These are phyloP conservation scores for Dexiosoma caninum DNA, from an alignment of 2,888 invertebrate genomes.

Conservation along the genomic window DNA sequence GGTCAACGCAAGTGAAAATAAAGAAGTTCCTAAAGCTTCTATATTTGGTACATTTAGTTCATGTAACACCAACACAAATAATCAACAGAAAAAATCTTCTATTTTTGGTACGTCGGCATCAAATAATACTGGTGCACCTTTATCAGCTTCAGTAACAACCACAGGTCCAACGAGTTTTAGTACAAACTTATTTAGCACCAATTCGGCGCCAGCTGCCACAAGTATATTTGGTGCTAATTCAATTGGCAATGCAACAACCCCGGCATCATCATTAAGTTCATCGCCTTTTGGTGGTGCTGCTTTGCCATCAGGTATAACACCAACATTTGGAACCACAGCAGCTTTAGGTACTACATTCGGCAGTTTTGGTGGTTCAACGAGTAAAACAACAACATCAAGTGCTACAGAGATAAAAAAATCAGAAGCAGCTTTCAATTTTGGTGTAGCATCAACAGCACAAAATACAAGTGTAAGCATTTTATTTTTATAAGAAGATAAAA, in stretches of 20 bases:
- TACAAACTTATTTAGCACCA: conserved; percentile 54
- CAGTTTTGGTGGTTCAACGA: conserved; percentile 64
- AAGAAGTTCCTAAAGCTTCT: conserved; percentile 57
- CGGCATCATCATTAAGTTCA: conserved; percentile 65
- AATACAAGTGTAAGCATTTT: conserved; percentile 52
- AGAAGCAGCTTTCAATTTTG: conserved; percentile 67
- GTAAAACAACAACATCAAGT: conserved; percentile 63
- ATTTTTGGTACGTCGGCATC: conserved; percentile 62
- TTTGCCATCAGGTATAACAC: conserved; percentile 59
- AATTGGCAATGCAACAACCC: conserved; percentile 57
- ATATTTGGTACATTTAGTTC: conserved; percentile 64
- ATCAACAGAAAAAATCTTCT: conserved; percentile 58
- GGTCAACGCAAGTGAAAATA: conserved; percentile 37
- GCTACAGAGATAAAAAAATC: conserved; percentile 69
- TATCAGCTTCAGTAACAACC: conserved; percentile 37
- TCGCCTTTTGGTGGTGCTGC: conserved; percentile 61
- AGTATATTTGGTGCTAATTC: conserved; percentile 63
- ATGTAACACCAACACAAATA: conserved; percentile 34
- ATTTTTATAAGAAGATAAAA: background rate
- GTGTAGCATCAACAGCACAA: conserved; percentile 35
- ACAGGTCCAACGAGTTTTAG: conserved; percentile 50
- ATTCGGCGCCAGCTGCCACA: conserved; percentile 48
- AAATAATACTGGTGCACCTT: conserved; percentile 40
- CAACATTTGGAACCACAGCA: conserved; percentile 65
- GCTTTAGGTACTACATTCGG: conserved; percentile 63